Percentiles rank a stretch among this genome's conserved stretches.
Conservation (phyloP, 2,113 vertebrate species). For the Pantherophis guttatus region DNA sequence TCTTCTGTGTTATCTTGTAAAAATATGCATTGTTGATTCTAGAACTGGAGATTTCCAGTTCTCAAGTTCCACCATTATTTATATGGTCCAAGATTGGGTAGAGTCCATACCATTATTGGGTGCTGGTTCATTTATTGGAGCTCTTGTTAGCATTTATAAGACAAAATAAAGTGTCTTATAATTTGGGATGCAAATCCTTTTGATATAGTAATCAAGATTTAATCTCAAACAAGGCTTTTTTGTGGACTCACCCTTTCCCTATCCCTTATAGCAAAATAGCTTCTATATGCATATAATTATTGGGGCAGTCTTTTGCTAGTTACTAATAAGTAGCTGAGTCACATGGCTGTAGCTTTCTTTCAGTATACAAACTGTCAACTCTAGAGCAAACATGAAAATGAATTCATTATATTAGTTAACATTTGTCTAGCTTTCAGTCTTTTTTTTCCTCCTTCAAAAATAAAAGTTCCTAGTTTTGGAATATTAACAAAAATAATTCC, state of each 20-base stretch:
- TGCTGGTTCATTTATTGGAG: background rate
- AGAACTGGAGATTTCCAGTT: background rate
- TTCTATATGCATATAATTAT: background rate
- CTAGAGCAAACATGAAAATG: background rate
- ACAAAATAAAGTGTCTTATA: background rate
- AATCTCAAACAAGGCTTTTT: background rate
- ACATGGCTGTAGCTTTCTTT: background rate
- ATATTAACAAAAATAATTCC: background rate
- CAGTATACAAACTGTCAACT: background rate
- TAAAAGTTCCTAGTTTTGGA: background rate
- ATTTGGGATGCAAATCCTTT: background rate
- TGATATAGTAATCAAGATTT: background rate
- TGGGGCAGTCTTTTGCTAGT: background rate
- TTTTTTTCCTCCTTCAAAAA: background rate
- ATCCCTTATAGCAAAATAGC: background rate
- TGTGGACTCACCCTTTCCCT: background rate
- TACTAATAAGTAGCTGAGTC: background rate
- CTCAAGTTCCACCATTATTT: background rate
- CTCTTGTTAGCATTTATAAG: background rate
- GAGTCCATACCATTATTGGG: background rate
- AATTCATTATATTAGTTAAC: background rate
- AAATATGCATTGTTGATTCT: background rate
- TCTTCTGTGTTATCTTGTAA: background rate
- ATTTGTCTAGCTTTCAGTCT: background rate
- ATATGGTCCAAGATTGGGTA: background rate